A percentile compares a stretch with the other conserved stretches of the same genome.
phyloP scores from a whole-genome alignment of 1,140 invertebrate genomes.

The Ridgeia piscesae region DNA sequence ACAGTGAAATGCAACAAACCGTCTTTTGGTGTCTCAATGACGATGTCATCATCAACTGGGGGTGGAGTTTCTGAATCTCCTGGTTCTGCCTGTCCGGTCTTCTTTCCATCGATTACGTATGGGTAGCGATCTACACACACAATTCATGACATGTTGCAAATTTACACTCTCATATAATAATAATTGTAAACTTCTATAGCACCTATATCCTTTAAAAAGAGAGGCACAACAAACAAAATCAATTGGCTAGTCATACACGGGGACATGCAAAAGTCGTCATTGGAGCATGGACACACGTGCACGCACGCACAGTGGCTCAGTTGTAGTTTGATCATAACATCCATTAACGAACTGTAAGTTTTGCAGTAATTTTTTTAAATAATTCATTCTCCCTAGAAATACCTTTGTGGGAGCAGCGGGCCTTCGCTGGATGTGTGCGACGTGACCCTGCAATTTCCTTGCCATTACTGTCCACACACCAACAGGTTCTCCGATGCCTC shows the following conservation, averaged over 20 bases:
- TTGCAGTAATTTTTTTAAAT: too few relatives aligned
- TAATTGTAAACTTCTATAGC: too few relatives aligned
- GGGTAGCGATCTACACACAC: background rate
- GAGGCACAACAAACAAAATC: too few relatives aligned
- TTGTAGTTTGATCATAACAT: too few relatives aligned
- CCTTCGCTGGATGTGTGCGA: background rate
- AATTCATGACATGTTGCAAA: background rate
- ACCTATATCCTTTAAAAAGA: too few relatives aligned
- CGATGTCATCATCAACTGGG: background rate
- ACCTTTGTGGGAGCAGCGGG: background rate
- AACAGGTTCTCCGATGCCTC: background rate
- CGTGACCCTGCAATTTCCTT: background rate
- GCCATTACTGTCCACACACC: background rate
- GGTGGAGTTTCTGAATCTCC: background rate
- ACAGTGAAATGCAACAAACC: background rate
- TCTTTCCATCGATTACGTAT: background rate
- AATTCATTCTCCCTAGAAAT: background rate
- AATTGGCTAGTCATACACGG: too few relatives aligned
- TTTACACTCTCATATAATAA: background rate
- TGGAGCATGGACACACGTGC: too few relatives aligned
- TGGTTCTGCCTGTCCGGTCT: background rate
- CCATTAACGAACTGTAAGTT: too few relatives aligned
- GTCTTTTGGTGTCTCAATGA: background rate
- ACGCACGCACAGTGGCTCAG: too few relatives aligned
- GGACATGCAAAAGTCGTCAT: too few relatives aligned